Evolutionary conservation across 2,888 invertebrate genomes (phyloP), one percentile per base, ranked within the genome.

Genomic region (Patella pellucida): DNA sequence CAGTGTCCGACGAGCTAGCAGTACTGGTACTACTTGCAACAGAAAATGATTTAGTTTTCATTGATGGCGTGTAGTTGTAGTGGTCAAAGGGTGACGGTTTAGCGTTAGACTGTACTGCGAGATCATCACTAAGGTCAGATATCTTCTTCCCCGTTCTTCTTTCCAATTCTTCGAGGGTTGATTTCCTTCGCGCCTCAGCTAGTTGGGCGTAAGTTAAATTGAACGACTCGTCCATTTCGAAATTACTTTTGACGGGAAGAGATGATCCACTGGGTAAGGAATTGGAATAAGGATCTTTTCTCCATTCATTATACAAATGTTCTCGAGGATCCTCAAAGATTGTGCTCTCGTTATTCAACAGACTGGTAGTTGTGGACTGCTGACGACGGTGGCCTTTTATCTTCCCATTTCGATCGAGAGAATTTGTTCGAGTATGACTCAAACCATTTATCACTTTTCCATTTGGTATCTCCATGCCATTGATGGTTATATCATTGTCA

Each of bases 131-230:
- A 3, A 85, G 78, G 41, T 85, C 85, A 68, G 83, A 80, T 41
- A 86, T 72, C 67, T 81, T 85, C 71, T 81, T 84, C 7, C 85
- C 86, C 41, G 85, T 85, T 67, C 76, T 80, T 73, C 82, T 84
- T 71, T 86, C 86, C 51, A 86, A 75, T 5, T 85, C 84, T 54
- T 80, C 79, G 9, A 83, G 68, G n/a, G 85, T 82, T 71, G 85
- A 83, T 73, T 85, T 83, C 7, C 88, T 78, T 16, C 88, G 79
- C 68, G 82, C 81, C 72, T 87, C 88, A 7, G 87, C 85, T 73
- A 88, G 81, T 79, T 88, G 88, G 12, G 85, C 87, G 78, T 88
- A 88, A 12, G 88, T 88, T 70, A 87, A 76, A 75, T 87, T 85
- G 72, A 85, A 82, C 14, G 85, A 84, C 69, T 84, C 84, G 75